Evolutionary conservation across 2,888 invertebrate genomes (phyloP).

Genomic region (Clepsis dumicolana): DNA sequence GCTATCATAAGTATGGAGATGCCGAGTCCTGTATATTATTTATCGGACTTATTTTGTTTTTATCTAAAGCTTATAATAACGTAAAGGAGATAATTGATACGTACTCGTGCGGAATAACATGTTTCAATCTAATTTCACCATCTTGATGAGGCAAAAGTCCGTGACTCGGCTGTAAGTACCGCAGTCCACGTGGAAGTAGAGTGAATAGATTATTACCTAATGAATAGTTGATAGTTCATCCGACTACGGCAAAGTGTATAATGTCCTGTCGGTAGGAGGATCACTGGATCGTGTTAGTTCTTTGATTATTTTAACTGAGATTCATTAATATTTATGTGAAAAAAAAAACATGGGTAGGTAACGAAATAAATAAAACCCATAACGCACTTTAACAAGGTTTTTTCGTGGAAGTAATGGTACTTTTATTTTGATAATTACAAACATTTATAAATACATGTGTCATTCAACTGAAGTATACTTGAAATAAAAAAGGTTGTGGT

Average conservation of each 20-base stretch:
- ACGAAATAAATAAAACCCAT: too few species aligned
- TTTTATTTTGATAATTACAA: too few species aligned
- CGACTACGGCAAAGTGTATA: too few species aligned
- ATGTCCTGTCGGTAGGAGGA: neutral
- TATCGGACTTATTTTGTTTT: slow-evolving; percentile 54
- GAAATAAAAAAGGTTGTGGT: too few species aligned
- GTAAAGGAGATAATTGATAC: slow-evolving; percentile 52
- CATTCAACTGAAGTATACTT: too few species aligned
- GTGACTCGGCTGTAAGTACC: neutral
- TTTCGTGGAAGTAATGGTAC: too few species aligned
- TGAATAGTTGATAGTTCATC: neutral
- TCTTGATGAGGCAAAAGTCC: slow-evolving; percentile 2
- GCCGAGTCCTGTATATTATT: slow-evolving; percentile 66
- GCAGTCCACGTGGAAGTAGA: neutral
- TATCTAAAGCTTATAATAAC: slow-evolving; percentile 61
- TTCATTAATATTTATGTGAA: too few species aligned
- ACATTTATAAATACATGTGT: too few species aligned
- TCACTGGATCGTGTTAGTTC: too few species aligned
- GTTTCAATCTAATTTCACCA: slow-evolving; percentile 7
- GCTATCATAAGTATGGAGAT: slow-evolving; percentile 81
- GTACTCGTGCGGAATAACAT: neutral
- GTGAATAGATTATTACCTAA: neutral
- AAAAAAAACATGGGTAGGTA: too few species aligned
- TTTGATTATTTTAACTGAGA: too few species aligned
- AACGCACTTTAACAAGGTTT: too few species aligned